These are phyloP conservation scores for Acleris literana DNA, from an alignment of 2,888 invertebrate genomes.

Conservation along the genomic window DNA sequence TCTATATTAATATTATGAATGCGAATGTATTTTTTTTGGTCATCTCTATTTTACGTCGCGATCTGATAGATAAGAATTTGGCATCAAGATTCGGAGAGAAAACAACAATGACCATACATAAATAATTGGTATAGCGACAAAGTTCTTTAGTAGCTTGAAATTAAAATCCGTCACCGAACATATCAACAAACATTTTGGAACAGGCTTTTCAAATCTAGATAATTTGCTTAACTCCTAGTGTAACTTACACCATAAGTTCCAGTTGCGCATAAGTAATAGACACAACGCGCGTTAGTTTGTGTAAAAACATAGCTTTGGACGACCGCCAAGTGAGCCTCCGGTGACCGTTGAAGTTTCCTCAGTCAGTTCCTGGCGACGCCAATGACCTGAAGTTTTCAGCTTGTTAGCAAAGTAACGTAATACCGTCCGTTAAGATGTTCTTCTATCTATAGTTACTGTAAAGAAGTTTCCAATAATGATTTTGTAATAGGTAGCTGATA, in stretches of 20 bases:
- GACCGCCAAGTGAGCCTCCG: slow-evolving; percentile 48
- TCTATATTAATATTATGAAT: too few relatives aligned
- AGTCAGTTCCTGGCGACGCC: slow-evolving; percentile 44
- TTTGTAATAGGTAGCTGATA: too few relatives aligned
- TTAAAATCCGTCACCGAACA: too few relatives aligned
- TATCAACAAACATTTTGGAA: neutral
- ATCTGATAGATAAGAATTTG: too few relatives aligned
- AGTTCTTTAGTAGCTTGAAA: too few relatives aligned
- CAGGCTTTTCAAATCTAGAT: neutral
- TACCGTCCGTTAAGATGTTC: slow-evolving; percentile 1
- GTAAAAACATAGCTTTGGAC: slow-evolving; percentile 60
- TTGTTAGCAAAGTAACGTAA: slow-evolving; percentile 29
- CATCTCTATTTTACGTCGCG: too few relatives aligned
- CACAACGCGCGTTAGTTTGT: slow-evolving; percentile 50
- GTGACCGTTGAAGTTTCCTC: slow-evolving; percentile 43
- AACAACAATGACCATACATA: too few relatives aligned
- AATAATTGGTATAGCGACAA: too few relatives aligned
- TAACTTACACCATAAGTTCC: slow-evolving; percentile 42
- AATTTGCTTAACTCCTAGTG: neutral
- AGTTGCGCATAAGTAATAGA: slow-evolving; percentile 51
- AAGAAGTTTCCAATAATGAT: too few relatives aligned
- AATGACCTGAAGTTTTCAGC: slow-evolving; percentile 42
- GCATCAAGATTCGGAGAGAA: too few relatives aligned
- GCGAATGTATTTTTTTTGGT: too few relatives aligned
- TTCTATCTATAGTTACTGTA: neutral